These are phyloP conservation scores for Ammodytes marinus DNA, from an alignment of 2,113 vertebrate genomes.

Conservation along the genomic window DNA sequence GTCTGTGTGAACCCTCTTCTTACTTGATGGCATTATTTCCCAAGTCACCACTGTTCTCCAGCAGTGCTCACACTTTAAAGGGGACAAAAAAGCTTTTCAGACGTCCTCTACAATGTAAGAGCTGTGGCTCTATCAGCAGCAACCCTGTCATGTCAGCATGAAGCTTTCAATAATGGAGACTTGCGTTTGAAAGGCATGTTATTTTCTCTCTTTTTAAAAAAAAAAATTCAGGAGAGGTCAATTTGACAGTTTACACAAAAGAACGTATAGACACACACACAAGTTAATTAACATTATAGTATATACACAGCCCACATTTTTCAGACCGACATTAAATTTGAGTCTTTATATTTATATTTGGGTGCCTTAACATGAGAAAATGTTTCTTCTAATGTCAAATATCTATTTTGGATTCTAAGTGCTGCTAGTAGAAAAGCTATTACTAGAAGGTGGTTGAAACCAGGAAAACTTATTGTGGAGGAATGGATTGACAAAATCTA, in stretches of 20 bases:
- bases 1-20: conserved; percentile 15
- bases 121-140: conserved; percentile 14
- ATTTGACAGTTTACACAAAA: neutral
- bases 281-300: neutral
- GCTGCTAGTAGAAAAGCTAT: neutral
- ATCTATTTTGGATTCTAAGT: neutral
- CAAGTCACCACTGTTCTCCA: conserved; percentile 20
- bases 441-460: neutral
- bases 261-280: neutral
- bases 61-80: conserved; percentile 27
- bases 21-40: conserved; percentile 50
- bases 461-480: neutral
- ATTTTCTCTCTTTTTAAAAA: neutral
- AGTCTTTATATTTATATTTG: too few species aligned
- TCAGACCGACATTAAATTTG: too few species aligned
- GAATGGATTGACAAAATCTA: neutral
- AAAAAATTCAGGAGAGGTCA: neutral
- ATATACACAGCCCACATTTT: too few species aligned
- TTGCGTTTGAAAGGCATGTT: neutral
- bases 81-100: conserved; percentile 14
- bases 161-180: conserved; percentile 1
- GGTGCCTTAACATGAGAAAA: too few species aligned
- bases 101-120: conserved; percentile 25
- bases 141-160: conserved; percentile 16
- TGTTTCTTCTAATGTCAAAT: neutral